These are phyloP conservation scores for Hyaena hyaena DNA, from an alignment of 2,113 vertebrate genomes.

Conservation along the genomic window DNA sequence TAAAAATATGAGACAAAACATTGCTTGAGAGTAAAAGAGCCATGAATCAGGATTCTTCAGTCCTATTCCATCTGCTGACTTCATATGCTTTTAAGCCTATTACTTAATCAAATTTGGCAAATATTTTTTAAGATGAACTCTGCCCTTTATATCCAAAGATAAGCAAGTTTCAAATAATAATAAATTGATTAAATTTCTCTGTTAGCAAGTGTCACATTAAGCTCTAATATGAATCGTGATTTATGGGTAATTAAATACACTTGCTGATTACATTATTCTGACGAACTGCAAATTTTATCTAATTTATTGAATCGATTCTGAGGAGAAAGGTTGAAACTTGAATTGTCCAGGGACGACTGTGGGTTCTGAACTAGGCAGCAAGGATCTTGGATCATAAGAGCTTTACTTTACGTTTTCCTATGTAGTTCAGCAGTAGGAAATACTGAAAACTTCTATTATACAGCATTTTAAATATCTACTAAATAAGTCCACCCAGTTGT, in stretches of 20 bases:
- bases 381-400: neutral
- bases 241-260: constrained; percentile 42
- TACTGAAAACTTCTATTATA: neutral
- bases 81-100: constrained; percentile 53
- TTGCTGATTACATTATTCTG: neutral
- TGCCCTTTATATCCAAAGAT: constrained; percentile 28
- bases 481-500: neutral
- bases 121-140: constrained; percentile 52
- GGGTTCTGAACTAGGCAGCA: neutral
- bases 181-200: constrained; percentile 45
- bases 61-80: constrained; percentile 50
- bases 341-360: neutral
- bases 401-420: neutral
- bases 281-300: neutral
- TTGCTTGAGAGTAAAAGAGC: neutral
- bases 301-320: neutral
- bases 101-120: constrained; percentile 43
- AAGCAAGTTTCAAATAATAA: constrained; percentile 65
- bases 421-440: neutral
- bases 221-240: constrained; percentile 47
- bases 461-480: neutral
- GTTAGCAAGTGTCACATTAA: constrained; percentile 54
- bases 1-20: neutral
- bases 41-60: neutral
- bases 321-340: neutral